Evolutionary conservation across 2,113 vertebrate genomes (phyloP).

Genomic region (Machaerirhynchus nigripectus): DNA sequence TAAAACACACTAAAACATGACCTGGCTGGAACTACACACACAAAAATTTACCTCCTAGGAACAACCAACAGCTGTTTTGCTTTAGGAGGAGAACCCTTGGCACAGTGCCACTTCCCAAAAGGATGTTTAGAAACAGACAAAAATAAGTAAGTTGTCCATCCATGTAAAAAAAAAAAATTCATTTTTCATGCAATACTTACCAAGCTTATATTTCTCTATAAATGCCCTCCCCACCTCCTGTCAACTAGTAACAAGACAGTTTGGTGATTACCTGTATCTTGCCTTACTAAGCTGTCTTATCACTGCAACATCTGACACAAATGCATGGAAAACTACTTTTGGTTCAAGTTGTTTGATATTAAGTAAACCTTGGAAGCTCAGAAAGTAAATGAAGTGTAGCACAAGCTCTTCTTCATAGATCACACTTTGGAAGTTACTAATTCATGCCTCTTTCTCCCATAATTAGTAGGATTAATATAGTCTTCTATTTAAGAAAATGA

Average conservation of each 20-base stretch:
- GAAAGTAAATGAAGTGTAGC: not conserved
- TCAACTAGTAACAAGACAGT: not conserved
- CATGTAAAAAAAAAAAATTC: accelerated
- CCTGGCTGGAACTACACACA: not conserved
- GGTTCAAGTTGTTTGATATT: not conserved
- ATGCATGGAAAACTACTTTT: not conserved
- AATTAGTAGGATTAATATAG: not conserved
- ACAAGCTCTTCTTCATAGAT: not conserved
- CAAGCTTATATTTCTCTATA: not conserved
- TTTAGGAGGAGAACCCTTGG: not conserved
- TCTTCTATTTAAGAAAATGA: not conserved
- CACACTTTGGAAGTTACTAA: not conserved
- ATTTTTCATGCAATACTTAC: not conserved
- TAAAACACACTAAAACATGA: not conserved
- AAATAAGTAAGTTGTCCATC: not conserved
- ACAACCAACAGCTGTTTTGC: slow-evolving; percentile 16
- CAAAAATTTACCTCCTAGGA: not conserved
- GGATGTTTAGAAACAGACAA: not conserved
- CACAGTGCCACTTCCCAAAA: not conserved
- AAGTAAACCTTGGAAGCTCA: not conserved
- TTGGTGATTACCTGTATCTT: not conserved
- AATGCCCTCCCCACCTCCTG: accelerated
- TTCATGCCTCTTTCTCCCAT: not conserved
- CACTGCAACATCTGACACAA: not conserved
- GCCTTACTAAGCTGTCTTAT: not conserved